Conservation (phyloP, 2,797 vertebrate genomes). For the Tadarida brasiliensis region DNA sequence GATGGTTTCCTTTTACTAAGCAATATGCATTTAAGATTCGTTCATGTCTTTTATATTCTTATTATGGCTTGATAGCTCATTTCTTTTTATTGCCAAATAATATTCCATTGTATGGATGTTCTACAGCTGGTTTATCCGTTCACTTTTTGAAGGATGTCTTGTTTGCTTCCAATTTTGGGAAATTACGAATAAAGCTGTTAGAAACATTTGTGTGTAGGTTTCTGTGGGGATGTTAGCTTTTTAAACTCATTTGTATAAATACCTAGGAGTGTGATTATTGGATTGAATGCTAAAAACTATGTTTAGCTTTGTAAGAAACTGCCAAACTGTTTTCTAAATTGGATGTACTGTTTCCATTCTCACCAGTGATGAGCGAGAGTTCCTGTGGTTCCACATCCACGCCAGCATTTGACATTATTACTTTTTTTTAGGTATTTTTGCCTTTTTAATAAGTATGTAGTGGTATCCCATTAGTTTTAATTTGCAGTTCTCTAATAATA, state of each 20-base stretch:
- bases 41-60: slow-evolving; percentile 24
- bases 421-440: not conserved
- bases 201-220: not conserved
- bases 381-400: not conserved
- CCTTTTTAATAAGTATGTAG: not conserved
- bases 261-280: not conserved
- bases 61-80: not conserved
- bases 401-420: not conserved
- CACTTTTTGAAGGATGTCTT: not conserved
- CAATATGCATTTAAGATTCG: not conserved
- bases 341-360: not conserved
- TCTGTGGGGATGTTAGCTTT: slow-evolving; percentile 8
- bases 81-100: slow-evolving; percentile 54
- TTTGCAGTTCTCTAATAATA: not conserved
- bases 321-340: not conserved
- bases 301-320: slow-evolving; percentile 33
- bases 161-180: not conserved
- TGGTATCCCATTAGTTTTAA: slow-evolving; percentile 15
- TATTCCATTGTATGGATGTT: not conserved
- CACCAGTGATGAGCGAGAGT: not conserved
- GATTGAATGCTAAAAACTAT: not conserved
- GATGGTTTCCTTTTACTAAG: slow-evolving; percentile 11
- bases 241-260: not conserved
- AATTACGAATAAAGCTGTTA: not conserved
- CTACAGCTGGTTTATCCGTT: not conserved